Evolutionary conservation across 2,888 invertebrate species (phyloP).

Genomic region (Dicyrtoma fusca): DNA sequence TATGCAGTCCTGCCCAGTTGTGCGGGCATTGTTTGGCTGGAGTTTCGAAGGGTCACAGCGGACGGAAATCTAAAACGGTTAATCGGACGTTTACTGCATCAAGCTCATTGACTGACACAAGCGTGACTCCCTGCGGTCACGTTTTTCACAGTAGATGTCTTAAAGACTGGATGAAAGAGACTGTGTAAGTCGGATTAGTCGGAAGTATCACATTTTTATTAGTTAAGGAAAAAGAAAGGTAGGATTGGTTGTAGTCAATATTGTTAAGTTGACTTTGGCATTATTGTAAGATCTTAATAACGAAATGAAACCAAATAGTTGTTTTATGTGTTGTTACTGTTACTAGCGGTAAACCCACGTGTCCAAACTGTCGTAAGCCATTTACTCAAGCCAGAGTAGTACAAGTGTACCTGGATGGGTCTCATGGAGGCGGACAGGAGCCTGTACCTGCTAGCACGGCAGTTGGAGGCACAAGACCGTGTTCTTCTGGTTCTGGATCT

Average conservation of each 20-base stretch:
- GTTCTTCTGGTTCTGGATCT: not conserved
- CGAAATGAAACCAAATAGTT: too few species aligned
- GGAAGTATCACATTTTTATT: not conserved
- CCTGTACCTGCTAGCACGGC: constrained; percentile 1
- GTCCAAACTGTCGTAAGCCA: constrained; percentile 46
- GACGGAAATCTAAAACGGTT: not conserved
- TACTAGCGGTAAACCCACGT: constrained; percentile 38
- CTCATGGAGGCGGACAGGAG: too few species aligned
- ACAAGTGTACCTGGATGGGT: constrained; percentile 34
- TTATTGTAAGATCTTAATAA: too few species aligned
- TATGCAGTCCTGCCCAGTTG: too few species aligned
- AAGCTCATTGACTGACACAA: constrained; percentile 28
- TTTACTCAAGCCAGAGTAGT: constrained; percentile 33
- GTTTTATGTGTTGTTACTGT: too few species aligned
- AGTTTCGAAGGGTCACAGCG: not conserved
- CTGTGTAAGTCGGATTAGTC: constrained; percentile 35
- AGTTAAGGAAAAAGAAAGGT: not conserved
- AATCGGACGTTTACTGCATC: not conserved
- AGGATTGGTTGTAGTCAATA: not conserved
- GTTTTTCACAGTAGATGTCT: constrained; percentile 48
- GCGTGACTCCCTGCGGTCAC: constrained; percentile 48
- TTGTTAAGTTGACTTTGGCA: not conserved
- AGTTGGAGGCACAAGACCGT: too few species aligned
- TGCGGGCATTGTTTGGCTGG: not conserved
- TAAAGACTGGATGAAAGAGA: constrained; percentile 46